phyloP scores from a whole-genome alignment of 2,888 invertebrate species.

The Coenonympha arcania region DNA sequence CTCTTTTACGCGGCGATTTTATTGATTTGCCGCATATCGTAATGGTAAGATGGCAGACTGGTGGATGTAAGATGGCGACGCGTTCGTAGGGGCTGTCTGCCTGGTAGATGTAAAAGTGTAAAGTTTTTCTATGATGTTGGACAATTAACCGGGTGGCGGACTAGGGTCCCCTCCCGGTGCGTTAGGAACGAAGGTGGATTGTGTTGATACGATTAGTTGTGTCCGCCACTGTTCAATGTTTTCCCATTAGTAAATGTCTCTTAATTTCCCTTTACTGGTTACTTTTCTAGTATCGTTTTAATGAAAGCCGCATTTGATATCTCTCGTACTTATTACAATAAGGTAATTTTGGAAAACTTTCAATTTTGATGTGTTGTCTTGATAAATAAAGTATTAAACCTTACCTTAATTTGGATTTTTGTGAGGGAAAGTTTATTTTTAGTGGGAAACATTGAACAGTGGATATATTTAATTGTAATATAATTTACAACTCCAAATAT shows the following conservation, averaged over 20 bases:
- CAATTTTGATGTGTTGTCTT: no score
- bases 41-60: conserved; percentile 46
- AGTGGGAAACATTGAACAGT: conserved; percentile 28
- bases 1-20: conserved; percentile 68
- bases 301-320: no score
- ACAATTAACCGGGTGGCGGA: conserved; percentile 36
- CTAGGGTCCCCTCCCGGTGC: conserved; percentile 36
- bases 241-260: not conserved
- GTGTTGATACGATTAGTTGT: conserved; percentile 33
- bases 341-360: no score
- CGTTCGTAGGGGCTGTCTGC: not conserved
- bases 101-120: conserved; percentile 40
- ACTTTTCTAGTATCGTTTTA: no score
- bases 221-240: conserved; percentile 19
- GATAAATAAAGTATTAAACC: no score
- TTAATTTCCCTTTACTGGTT: not conserved
- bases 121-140: conserved; percentile 47
- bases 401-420: no score
- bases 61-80: conserved; percentile 1
- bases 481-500: conserved; percentile 57
- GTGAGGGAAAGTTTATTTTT: not conserved
- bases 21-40: conserved; percentile 68
- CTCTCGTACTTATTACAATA: no score
- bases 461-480: conserved; percentile 46
- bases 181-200: conserved; percentile 41